phyloP scores from a whole-genome alignment of 2,888 invertebrate species.

The Drepana falcataria region DNA sequence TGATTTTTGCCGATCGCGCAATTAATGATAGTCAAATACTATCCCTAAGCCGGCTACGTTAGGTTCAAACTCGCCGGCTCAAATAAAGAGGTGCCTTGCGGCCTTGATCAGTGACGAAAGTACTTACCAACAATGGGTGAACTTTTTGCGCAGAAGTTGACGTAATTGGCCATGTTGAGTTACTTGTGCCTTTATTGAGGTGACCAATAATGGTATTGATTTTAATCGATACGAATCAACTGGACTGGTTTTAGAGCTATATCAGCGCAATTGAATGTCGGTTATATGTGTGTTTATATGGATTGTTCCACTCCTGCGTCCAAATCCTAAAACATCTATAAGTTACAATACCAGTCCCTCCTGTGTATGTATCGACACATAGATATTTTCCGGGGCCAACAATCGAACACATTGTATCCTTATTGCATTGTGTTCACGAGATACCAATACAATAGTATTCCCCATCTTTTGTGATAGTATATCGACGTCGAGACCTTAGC shows the following conservation, averaged over 20 bases:
- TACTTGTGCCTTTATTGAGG: not conserved
- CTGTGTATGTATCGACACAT: too few relatives aligned
- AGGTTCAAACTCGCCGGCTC: not conserved
- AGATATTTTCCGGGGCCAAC: too few relatives aligned
- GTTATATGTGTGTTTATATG: not conserved
- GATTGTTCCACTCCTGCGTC: too few relatives aligned
- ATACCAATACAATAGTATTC: too few relatives aligned
- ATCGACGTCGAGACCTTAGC: too few relatives aligned
- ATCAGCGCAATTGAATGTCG: not conserved
- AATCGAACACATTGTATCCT: too few relatives aligned
- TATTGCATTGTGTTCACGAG: too few relatives aligned
- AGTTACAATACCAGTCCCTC: too few relatives aligned
- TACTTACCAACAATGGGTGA: not conserved
- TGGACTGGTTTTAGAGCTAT: not conserved
- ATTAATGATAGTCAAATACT: not conserved
- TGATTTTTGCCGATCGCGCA: too few relatives aligned
- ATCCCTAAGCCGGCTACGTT: not conserved
- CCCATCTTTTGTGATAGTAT: too few relatives aligned
- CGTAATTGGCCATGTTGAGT: not conserved
- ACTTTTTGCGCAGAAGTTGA: not conserved
- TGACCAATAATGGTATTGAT: not conserved
- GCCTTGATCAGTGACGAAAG: too few relatives aligned
- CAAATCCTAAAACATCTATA: too few relatives aligned
- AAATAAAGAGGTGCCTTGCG: not conserved
- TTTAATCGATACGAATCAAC: not conserved